Percentiles rank a stretch among this genome's conserved stretches.
These are phyloP conservation scores for Bubo blakistoni DNA, from an alignment of 2,113 vertebrate species.

Conservation along the genomic window DNA sequence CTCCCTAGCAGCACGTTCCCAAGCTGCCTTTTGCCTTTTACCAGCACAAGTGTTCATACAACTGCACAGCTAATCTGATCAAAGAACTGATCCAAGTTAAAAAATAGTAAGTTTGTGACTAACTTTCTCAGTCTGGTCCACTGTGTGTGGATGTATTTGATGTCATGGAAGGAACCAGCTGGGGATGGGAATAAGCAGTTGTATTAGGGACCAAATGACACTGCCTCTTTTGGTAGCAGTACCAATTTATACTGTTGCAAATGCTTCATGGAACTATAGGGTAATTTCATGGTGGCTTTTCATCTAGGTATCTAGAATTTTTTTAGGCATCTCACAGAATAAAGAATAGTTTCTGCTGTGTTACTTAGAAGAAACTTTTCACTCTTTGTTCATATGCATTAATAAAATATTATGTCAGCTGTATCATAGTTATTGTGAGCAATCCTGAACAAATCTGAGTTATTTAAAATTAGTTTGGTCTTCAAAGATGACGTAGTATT, in stretches of 20 bases:
- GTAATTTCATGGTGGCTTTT: not conserved
- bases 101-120: not conserved
- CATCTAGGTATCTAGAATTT: not conserved
- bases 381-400: not conserved
- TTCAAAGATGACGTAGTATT: not conserved
- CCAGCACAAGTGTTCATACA: not conserved
- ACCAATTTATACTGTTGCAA: not conserved
- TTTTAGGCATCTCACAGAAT: not conserved
- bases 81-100: not conserved
- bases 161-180: not conserved
- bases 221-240: not conserved
- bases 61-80: not conserved
- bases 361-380: not conserved
- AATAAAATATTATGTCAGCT: not conserved
- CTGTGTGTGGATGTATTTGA: not conserved
- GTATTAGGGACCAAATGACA: not conserved
- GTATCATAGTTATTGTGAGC: not conserved
- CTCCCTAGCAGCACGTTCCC: not conserved
- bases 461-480: not conserved
- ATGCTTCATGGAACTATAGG: not conserved
- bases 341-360: not conserved
- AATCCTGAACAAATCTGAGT: not conserved
- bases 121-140: not conserved
- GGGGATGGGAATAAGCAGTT: not conserved
- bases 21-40: not conserved